Conservation (phyloP, 1,140 invertebrate species). For the Zaprionus kolodkinae region DNA sequence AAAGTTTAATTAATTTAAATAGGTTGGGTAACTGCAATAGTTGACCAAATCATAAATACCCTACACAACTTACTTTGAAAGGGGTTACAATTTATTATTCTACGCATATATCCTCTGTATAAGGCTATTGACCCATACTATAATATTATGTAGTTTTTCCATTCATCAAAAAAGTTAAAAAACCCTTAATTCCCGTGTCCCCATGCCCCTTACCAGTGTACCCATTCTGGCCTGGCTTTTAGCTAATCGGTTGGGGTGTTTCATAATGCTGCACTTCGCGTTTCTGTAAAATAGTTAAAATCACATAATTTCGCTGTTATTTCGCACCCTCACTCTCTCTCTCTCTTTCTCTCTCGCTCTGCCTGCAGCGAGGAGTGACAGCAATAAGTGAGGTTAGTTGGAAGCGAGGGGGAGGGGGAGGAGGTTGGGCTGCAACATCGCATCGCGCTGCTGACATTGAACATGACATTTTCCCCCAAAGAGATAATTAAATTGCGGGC, state of each 20-base stretch:
- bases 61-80: too few relatives aligned
- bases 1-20: too few relatives aligned
- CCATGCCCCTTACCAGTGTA: rapidly evolving
- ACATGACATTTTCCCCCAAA: constrained; percentile 67
- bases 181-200: background rate
- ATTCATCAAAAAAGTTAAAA: too few relatives aligned
- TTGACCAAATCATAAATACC: too few relatives aligned
- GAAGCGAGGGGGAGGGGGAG: background rate
- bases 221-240: constrained; percentile 3
- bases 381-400: background rate
- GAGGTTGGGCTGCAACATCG: constrained; percentile 11
- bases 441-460: constrained; percentile 74
- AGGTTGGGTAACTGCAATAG: too few relatives aligned
- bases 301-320: constrained; percentile 53
- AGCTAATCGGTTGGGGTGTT: constrained; percentile 3
- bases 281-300: constrained; percentile 26
- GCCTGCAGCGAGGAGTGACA: background rate
- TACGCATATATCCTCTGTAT: too few relatives aligned
- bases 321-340: constrained; percentile 39
- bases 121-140: too few relatives aligned
- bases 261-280: background rate
- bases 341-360: background rate
- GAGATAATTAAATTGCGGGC: constrained; percentile 80
- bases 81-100: too few relatives aligned
- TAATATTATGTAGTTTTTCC: too few relatives aligned